A percentile compares a stretch with the other conserved stretches of the same genome.
Conservation (phyloP, 2,888 invertebrate genomes). For the Plebejus melissa region DNA sequence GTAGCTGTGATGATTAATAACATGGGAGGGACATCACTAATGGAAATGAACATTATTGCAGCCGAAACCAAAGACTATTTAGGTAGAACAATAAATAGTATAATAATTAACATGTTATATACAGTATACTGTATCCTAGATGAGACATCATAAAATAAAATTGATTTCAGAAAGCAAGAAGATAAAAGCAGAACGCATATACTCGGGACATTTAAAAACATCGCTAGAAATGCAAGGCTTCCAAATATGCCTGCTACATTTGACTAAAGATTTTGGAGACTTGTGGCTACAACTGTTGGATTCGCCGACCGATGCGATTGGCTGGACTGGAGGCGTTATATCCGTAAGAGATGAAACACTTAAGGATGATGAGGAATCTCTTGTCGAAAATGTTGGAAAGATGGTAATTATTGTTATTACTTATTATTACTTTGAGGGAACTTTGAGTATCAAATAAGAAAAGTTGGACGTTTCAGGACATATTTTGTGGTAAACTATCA, state of each 20-base stretch:
- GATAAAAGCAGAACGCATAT: slow-evolving; percentile 73
- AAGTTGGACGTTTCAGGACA: slow-evolving; percentile 40
- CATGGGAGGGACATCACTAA: slow-evolving; percentile 84
- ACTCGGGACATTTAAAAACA: slow-evolving; percentile 82
- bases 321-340: slow-evolving; percentile 74
- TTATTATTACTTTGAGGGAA: no score
- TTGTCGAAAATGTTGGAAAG: slow-evolving; percentile 46
- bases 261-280: slow-evolving; percentile 61
- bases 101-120: not conserved
- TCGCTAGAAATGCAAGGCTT: slow-evolving; percentile 89
- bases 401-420: slow-evolving; percentile 45
- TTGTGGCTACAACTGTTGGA: slow-evolving; percentile 78
- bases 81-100: slow-evolving; percentile 55
- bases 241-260: slow-evolving; percentile 83
- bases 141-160: not conserved
- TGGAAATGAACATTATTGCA: slow-evolving; percentile 87
- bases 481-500: slow-evolving; percentile 52
- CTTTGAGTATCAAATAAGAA: not conserved
- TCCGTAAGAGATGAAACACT: slow-evolving; percentile 47
- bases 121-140: not conserved
- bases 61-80: slow-evolving; percentile 82
- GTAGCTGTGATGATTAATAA: slow-evolving; percentile 88
- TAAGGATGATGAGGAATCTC: slow-evolving; percentile 51
- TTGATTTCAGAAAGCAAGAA: slow-evolving; percentile 55
- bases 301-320: slow-evolving; percentile 74